A percentile compares a stretch with the other conserved stretches of the same genome.
These are phyloP conservation scores for Caenorhabditis zanzibari DNA, from an alignment of 2,888 invertebrate species.

Conservation along the genomic window DNA sequence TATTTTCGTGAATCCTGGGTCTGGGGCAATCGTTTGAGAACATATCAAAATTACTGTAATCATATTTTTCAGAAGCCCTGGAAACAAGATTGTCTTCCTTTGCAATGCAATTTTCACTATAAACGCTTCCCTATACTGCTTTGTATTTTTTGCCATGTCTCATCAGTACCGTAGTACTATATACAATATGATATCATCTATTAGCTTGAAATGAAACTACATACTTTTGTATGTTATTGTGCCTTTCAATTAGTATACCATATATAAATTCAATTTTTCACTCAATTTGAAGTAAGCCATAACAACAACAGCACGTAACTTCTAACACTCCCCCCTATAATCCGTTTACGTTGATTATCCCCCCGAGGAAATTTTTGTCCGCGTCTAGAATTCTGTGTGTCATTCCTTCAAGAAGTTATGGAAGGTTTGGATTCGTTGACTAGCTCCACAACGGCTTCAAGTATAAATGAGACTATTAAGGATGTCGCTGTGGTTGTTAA, in stretches of 20 bases:
- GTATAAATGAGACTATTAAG: neutral
- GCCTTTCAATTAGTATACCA: too few species aligned
- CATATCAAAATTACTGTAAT: too few species aligned
- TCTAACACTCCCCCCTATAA: neutral
- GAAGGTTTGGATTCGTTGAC: too few species aligned
- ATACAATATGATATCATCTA: too few species aligned
- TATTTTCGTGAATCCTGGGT: too few species aligned
- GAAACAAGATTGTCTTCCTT: neutral
- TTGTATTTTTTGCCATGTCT: neutral
- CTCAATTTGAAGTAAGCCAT: neutral
- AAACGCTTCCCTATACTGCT: slow-evolving; percentile 33
- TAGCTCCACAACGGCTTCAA: neutral
- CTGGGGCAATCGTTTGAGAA: too few species aligned
- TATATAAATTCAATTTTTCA: neutral
- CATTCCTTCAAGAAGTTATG: neutral
- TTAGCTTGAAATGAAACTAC: too few species aligned
- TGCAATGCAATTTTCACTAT: slow-evolving; percentile 19
- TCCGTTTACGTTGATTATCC: slow-evolving; percentile 6
- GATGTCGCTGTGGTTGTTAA: slow-evolving; percentile 3
- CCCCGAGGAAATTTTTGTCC: neutral
- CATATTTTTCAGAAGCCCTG: neutral
- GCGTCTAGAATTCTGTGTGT: neutral
- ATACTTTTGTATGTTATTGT: too few species aligned
- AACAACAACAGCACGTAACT: neutral
- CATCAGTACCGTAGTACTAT: neutral